A percentile compares a stretch with the other conserved stretches of the same genome.
These are phyloP conservation scores for Lymantria dispar DNA, from an alignment of 2,888 invertebrate species.

Conservation along the genomic window DNA sequence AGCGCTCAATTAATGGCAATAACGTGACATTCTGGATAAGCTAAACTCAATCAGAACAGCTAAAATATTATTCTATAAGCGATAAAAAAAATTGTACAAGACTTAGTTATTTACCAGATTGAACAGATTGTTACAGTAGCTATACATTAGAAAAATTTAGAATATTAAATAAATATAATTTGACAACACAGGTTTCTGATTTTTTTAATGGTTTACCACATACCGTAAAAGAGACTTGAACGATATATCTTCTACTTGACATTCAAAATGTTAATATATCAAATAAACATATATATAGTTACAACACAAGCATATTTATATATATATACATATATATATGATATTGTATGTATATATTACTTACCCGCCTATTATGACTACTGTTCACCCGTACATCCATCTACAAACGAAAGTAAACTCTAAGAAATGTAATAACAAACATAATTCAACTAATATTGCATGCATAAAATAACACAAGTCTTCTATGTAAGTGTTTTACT, in stretches of 20 bases:
- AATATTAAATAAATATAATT: too few species aligned
- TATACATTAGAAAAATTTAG: too few species aligned
- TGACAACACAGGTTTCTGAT: too few species aligned
- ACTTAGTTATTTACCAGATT: too few species aligned
- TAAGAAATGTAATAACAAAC: conserved; percentile 57
- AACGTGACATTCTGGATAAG: too few species aligned
- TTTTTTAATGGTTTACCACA: too few species aligned
- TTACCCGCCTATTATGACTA: conserved; percentile 83
- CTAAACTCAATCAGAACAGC: too few species aligned
- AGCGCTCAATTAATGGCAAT: too few species aligned
- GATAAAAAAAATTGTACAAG: too few species aligned
- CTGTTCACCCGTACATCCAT: conserved; percentile 82
- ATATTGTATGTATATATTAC: conserved; percentile 58
- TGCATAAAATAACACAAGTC: conserved; percentile 23
- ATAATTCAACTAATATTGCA: conserved; percentile 41
- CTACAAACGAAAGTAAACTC: conserved; percentile 81
- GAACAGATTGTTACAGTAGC: too few species aligned
- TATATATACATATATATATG: conserved; percentile 43
- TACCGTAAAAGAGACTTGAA: too few species aligned
- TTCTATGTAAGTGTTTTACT: background rate
- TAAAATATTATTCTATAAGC: too few species aligned
- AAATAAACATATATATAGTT: conserved; percentile 13
- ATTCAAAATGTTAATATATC: conserved; percentile 28
- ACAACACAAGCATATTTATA: conserved; percentile 17
- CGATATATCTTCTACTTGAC: background rate